A percentile compares a stretch with the other conserved stretches of the same genome.
Evolutionary conservation across 2,888 invertebrate genomes (phyloP).

Genomic region (Hydriomena furcata): DNA sequence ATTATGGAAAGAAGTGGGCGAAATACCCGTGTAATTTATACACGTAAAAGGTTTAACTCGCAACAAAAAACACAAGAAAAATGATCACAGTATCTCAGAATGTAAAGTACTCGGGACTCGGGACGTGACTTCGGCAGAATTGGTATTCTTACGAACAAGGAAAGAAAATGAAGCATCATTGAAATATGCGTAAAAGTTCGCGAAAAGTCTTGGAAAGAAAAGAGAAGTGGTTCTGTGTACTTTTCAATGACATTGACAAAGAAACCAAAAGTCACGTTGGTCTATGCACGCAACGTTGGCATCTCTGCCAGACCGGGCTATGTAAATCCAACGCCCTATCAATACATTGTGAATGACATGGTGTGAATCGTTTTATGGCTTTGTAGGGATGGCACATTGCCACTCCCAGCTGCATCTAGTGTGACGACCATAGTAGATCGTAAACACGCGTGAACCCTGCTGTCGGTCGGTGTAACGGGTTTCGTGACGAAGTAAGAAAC

Average conservation of each 20-base stretch:
- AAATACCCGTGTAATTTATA: slow-evolving; percentile 13
- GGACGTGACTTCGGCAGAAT: not conserved
- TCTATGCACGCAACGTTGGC: slow-evolving; percentile 2
- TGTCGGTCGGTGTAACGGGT: slow-evolving; percentile 2
- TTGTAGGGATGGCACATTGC: slow-evolving; percentile 37
- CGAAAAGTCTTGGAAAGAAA: not conserved
- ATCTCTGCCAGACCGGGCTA: slow-evolving; percentile 4
- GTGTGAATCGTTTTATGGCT: slow-evolving; percentile 8
- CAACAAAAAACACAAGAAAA: slow-evolving; percentile 1
- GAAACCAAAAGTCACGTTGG: slow-evolving; percentile 27
- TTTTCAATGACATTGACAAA: slow-evolving; percentile 17
- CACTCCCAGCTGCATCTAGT: slow-evolving; percentile 33
- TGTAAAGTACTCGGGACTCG: not conserved
- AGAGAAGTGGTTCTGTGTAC: not conserved
- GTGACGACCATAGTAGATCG: slow-evolving; percentile 16
- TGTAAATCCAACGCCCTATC: slow-evolving; percentile 12
- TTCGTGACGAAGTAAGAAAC: slow-evolving; percentile 28
- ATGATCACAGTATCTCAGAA: not conserved
- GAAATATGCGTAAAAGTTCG: not conserved
- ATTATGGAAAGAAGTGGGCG: slow-evolving; percentile 25
- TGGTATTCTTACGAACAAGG: not conserved
- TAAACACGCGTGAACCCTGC: slow-evolving; percentile 29
- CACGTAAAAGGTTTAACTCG: slow-evolving; percentile 4
- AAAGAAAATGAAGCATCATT: not conserved
- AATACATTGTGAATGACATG: slow-evolving; percentile 22